Evolutionary conservation across 2,888 invertebrate species (phyloP), one percentile per base, ranked within the genome.

Genomic region (Teinopalpus imperialis): DNA sequence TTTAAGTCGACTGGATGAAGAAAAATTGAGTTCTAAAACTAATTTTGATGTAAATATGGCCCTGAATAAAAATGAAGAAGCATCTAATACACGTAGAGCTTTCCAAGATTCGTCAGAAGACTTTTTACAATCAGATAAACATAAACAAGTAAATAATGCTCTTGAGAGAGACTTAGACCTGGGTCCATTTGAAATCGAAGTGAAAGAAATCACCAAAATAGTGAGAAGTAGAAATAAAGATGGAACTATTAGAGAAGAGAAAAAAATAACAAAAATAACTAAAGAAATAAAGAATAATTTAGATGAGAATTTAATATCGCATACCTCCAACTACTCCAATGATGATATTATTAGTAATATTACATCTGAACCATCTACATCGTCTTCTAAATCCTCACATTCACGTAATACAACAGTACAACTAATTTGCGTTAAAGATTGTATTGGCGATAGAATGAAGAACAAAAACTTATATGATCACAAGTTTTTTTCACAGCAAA

Each of bases 151-250:
- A n/a, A 31, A 1, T 32, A 18, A 20, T 16, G 5, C 18, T 7
- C 4, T 8, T 2, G 37, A 48, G 18, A 47, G 36, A 4, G 54
- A 64, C 43, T 50, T 61, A 43, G 61, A 62, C 21, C 45, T 69
- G 23, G 68, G 64, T 2, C 56, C 53, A 2, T 61, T 64, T 43
- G 61, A 59, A 49, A 63, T 61, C 2, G 69, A 73, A 41, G 51
- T 66, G 10, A 56, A 69, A 52, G 56, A 68, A 59, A 64, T 68
- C 3, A 64, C 59, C 1, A 67, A 63, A 58, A 61, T 69, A 10
- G 37, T 63, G 3, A 59, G 68, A 45, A 53, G 54, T 1, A 61
- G 52, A 53, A 67, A 67, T 26, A 57, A 63, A 42, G 69, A 74
- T 37, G 74, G 72, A 2, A 61, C 66, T 0, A 46, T 71, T 1